Evolutionary conservation across 2,113 vertebrate genomes (phyloP).

Genomic region (Coryphaenoides rupestris): DNA sequence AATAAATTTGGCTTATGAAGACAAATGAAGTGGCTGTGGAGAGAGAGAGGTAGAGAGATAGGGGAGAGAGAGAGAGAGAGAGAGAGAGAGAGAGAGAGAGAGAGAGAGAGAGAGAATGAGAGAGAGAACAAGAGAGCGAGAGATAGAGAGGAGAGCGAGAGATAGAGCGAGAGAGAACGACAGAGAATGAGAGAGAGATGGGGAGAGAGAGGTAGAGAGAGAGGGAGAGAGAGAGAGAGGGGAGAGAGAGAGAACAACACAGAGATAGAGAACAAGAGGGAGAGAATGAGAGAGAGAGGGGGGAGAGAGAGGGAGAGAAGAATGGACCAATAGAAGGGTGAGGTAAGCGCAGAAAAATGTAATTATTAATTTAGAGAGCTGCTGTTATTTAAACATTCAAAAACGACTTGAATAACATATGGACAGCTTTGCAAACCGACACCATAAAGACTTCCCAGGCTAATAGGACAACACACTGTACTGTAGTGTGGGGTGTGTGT

Average conservation of each 20-base stretch:
- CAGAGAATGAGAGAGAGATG: slow-evolving; percentile 63
- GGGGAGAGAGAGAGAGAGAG: slow-evolving; percentile 18
- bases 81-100: slow-evolving; percentile 12
- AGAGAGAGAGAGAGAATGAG: background rate
- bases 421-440: no score
- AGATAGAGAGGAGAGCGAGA: background rate
- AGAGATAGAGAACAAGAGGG: slow-evolving; percentile 31
- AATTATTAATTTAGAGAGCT: no score
- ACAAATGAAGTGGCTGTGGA: slow-evolving; percentile 86
- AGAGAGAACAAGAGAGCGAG: background rate
- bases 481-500: background rate
- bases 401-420: no score
- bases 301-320: slow-evolving; percentile 61
- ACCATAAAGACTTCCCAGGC: no score
- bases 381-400: no score
- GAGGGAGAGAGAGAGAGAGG: background rate
- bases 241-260: background rate
- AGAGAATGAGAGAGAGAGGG: slow-evolving; percentile 64
- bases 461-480: no score
- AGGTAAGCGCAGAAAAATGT: background rate
- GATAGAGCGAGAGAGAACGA: slow-evolving; percentile 25
- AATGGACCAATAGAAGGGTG: slow-evolving; percentile 26
- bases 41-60: slow-evolving; percentile 42
- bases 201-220: slow-evolving; percentile 31
- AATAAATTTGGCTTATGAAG: slow-evolving; percentile 99